A percentile compares a stretch with the other conserved stretches of the same genome.
These are phyloP conservation scores for Aphidoletes aphidimyza DNA, from an alignment of 2,888 invertebrate genomes.

Conservation along the genomic window DNA sequence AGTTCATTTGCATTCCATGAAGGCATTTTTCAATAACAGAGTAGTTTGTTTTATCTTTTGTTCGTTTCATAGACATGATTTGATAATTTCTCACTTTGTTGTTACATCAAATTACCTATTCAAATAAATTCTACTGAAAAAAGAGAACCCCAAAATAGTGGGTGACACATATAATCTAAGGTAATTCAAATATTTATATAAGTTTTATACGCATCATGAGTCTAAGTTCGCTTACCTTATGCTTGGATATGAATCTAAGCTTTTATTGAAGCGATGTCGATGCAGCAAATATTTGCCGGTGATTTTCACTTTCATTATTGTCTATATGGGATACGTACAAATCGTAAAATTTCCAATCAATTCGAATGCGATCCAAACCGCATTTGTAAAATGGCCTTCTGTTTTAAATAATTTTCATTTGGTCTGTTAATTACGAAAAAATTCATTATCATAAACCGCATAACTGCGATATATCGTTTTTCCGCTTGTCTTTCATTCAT, in stretches of 20 bases:
- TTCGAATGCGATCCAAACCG: neutral
- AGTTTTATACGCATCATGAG: too few relatives aligned
- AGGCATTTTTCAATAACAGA: too few relatives aligned
- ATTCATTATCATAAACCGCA: neutral
- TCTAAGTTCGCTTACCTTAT: constrained; percentile 24
- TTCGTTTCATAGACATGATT: too few relatives aligned
- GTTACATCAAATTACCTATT: neutral
- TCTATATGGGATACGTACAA: neutral
- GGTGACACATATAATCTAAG: too few relatives aligned
- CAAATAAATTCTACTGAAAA: too few relatives aligned
- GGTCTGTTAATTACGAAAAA: neutral
- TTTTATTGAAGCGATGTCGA: neutral
- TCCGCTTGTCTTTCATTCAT: neutral
- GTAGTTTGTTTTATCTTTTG: too few relatives aligned
- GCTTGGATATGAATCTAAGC: neutral
- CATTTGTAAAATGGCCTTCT: neutral
- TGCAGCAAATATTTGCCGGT: neutral
- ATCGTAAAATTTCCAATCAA: neutral
- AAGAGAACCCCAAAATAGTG: too few relatives aligned
- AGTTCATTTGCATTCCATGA: neutral
- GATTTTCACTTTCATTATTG: constrained; percentile 37
- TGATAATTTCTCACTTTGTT: neutral
- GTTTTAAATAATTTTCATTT: neutral
- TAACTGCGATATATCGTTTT: neutral
- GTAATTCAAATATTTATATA: too few relatives aligned